Conservation (phyloP, 2,113 vertebrate species). For the Rhadina sibilatrix region DNA sequence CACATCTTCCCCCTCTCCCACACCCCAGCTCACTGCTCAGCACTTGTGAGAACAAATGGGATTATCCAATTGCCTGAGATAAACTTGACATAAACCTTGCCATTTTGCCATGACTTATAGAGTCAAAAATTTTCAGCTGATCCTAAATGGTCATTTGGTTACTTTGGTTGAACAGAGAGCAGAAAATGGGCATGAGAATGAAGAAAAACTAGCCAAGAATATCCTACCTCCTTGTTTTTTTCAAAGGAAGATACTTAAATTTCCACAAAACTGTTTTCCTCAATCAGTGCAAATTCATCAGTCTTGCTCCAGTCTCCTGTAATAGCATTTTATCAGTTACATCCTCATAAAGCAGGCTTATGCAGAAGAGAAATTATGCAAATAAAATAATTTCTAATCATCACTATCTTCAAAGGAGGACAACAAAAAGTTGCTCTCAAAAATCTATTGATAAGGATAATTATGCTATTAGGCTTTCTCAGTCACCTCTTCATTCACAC, state of each 20-base stretch:
- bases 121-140: not conserved
- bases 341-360: constrained; percentile 59
- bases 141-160: not conserved
- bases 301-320: not conserved
- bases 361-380: constrained; percentile 20
- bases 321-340: not conserved
- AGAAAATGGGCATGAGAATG: not conserved
- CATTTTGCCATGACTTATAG: not conserved
- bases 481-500: not conserved
- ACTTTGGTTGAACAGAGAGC: not conserved
- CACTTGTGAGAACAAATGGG: not conserved
- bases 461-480: constrained; percentile 31
- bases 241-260: not conserved
- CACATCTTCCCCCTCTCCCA: not conserved
- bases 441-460: constrained; percentile 41
- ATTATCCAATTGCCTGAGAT: not conserved
- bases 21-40: not conserved
- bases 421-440: constrained; percentile 7
- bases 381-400: constrained; percentile 30
- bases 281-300: not conserved
- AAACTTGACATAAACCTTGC: not conserved
- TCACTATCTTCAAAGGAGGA: not conserved
- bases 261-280: not conserved
- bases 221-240: not conserved
- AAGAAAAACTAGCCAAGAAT: not conserved